Evolutionary conservation across 2,888 invertebrate species (phyloP).

Genomic region (Brachyptera risi): DNA sequence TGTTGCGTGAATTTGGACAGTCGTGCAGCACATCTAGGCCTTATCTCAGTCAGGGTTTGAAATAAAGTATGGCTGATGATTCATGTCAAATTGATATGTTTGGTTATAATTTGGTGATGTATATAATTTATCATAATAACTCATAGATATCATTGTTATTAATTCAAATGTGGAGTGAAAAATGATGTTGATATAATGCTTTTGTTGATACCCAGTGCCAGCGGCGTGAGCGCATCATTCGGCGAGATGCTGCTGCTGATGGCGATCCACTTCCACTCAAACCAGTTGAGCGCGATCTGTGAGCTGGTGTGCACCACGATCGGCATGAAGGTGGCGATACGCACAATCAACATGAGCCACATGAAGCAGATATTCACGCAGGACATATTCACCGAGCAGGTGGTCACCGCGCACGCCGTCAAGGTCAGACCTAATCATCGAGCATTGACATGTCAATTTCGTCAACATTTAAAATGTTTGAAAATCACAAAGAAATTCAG

Average conservation of each 20-base stretch:
- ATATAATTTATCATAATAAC: too few species aligned
- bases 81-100: too few species aligned
- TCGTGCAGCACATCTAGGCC: too few species aligned
- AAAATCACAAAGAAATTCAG: too few species aligned
- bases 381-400: conserved; percentile 96
- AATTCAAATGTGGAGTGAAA: too few species aligned
- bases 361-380: conserved; percentile 94
- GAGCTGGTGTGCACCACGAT: conserved; percentile 91
- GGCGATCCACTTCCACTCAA: conserved; percentile 96
- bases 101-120: too few species aligned
- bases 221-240: conserved; percentile 82
- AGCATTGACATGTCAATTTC: neutral
- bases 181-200: too few species aligned
- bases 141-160: too few species aligned
- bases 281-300: conserved; percentile 87
- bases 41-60: too few species aligned
- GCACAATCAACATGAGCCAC: conserved; percentile 80
- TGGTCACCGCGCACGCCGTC: conserved; percentile 92
- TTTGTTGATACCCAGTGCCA: conserved; percentile 53
- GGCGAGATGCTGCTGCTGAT: conserved; percentile 93
- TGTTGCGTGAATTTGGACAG: too few species aligned
- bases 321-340: conserved; percentile 88
- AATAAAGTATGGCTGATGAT: too few species aligned
- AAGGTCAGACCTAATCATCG: conserved; percentile 57
- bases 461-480: too few species aligned